Evolutionary conservation across 2,797 vertebrate species (phyloP), one percentile per base, ranked within the genome.

Genomic region (Sebastiscus tertius): DNA sequence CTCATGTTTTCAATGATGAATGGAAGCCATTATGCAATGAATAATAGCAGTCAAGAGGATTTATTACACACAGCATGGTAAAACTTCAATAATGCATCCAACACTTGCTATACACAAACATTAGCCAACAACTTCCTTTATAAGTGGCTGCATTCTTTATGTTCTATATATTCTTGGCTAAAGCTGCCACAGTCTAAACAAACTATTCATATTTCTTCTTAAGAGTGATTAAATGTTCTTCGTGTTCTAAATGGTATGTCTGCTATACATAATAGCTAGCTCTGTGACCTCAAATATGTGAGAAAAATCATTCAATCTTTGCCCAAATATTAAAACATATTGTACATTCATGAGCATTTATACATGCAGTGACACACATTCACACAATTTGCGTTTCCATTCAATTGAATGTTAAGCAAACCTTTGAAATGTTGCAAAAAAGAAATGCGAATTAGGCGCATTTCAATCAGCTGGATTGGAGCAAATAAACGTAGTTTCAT

Each of bases 31-130:
- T 93, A 93, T 90, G 72, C 85, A 84, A 88, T 92, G 88, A 93
- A 94, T 90, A 94, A 94, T 89, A 89, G 85, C 86, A 89, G 89
- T 89, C 80, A 86, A 81, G 87, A 88, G 88, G 85, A 94, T 94
- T 94, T 91, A 93, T 95, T 92, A 86, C 87, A 84, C 59, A 63
- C 61, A 63, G 65, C 82, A 76, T 16, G 13, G 79, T 71, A 78
- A 83, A 89, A 93, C 83, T 89, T 89, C 84, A 88, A 91, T 88
- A 92, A 88, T 78, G 87, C 79, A 88, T 82, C 74, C 75, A 79
- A 76, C 67, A 52, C 42, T 83, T 75, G 71, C 85, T 75, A 54
- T 69, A 82, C 58, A 85, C 75, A 84, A 83, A 88, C 65, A 89
- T 79, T 75, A 84, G 68, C 52, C 80, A 82, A 87, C 73, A 83